Base-by-base conservation (phyloP, 2,888 invertebrate genomes). In the Thera obeliscata region DNA sequence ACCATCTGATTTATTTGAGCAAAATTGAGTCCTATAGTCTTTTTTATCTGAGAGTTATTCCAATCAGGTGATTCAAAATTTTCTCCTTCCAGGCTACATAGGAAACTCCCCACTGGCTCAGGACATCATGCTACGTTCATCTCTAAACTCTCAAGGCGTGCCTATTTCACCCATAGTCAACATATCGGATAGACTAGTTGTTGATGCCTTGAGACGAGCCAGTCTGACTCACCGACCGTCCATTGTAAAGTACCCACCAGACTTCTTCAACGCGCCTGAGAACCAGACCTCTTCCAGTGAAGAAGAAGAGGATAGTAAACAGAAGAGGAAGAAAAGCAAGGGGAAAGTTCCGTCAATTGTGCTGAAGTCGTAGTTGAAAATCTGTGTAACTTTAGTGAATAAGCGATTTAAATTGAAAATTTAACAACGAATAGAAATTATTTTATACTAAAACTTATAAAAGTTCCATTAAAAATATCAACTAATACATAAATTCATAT, bases 121-220 rank as follows among this genome's bases (percentile, higher is more conserved):
- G 8, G 85, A 87, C 33, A 76, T 88, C 3, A 79, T 83, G 2
- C 81, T 82, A 58, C 81, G 87, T 2, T 78, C 79, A 49, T 84
- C 87, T 0, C 66, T 84, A 6, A 82, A 79, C 65, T 79, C 83
- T 0, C 74, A 81, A 58, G 73, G 76, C 3, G 65, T 80, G 1
- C 84, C 85, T 0, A 71, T 67, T 0, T 87, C 87, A 0, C 90
- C 92, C 0, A 78, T 92, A 0, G 75, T 78, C 5, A 82, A 81
- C 35, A 84, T 93, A 55, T 81, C 91, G 0, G 92, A 93, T 60
- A 80, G 93, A 12, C 78, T 93, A 3, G 92, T 93, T 0, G 91
- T 81, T 0, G 93, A 93, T 69, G 93, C 93, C 0, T 82, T 93
- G 8, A 77, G 88, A 57, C 78, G 93, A 61, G 91, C 91, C 2